Conservation (phyloP, 1,140 invertebrate species). For the Euglossa dilemma region DNA sequence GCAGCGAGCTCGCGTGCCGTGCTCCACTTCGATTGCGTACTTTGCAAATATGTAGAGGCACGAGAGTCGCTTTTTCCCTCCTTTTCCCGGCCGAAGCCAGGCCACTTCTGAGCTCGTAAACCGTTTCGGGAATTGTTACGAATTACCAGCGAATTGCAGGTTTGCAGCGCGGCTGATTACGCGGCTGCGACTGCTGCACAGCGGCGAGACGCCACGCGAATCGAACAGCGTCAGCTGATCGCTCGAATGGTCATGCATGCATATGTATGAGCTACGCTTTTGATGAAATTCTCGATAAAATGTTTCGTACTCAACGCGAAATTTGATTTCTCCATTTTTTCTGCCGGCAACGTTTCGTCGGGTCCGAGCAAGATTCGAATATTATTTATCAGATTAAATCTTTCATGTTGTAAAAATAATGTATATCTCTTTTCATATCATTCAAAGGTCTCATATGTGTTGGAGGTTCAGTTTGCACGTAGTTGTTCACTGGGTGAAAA, state of each 20-base stretch:
- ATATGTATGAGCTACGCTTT: neutral
- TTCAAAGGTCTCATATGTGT: too few relatives aligned
- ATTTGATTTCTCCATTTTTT: too few relatives aligned
- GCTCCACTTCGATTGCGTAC: conserved; percentile 36
- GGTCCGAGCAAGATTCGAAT: too few relatives aligned
- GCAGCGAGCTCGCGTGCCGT: conserved; percentile 51
- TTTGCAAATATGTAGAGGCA: conserved; percentile 57
- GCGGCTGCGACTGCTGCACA: neutral
- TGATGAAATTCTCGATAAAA: neutral
- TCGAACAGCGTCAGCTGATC: neutral
- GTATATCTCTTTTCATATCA: too few relatives aligned
- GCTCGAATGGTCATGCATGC: neutral
- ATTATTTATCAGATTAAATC: too few relatives aligned
- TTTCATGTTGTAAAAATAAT: too few relatives aligned
- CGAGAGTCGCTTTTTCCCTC: neutral
- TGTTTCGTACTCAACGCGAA: neutral
- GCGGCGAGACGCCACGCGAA: too few relatives aligned
- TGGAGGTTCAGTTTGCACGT: too few relatives aligned
- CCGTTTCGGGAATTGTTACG: conserved; percentile 13
- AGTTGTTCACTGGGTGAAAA: too few relatives aligned
- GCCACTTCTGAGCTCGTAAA: conserved; percentile 12
- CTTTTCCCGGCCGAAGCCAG: neutral
- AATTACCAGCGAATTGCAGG: conserved; percentile 28
- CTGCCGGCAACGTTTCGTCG: too few relatives aligned
- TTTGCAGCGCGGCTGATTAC: neutral